Conservation (phyloP, 1,140 invertebrate genomes). For the Nasonia longicornis region DNA sequence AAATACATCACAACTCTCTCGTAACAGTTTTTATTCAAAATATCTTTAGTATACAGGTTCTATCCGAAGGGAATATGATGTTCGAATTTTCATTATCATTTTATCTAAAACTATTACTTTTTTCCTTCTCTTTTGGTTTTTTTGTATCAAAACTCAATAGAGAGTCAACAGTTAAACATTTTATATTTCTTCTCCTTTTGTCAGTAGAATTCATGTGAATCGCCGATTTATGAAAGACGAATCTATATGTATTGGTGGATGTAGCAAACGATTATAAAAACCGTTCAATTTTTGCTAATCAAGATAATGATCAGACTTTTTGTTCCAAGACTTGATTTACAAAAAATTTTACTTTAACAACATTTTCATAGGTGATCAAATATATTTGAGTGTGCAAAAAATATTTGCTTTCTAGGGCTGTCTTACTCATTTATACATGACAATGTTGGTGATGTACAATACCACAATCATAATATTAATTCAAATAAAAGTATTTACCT, state of each 20-base stretch:
- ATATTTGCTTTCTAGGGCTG: conserved; percentile 28
- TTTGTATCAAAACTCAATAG: conserved; percentile 29
- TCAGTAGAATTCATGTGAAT: conserved; percentile 2
- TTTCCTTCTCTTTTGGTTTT: conserved; percentile 20
- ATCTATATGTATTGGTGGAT: conserved; percentile 8
- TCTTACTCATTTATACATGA: conserved; percentile 17
- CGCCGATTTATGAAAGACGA: background rate
- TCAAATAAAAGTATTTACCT: conserved; percentile 34
- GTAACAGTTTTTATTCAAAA: conserved; percentile 49
- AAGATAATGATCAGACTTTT: conserved; percentile 39
- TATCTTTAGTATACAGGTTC: conserved; percentile 39
- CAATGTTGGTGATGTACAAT: conserved; percentile 18
- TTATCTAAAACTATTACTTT: conserved; percentile 31
- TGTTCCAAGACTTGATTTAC: background rate
- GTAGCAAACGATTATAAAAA: conserved; percentile 25
- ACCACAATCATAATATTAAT: conserved; percentile 24
- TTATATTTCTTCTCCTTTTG: conserved; percentile 4
- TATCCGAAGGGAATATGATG: conserved; percentile 26
- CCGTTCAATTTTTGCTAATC: conserved; percentile 1
- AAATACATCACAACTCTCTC: conserved; percentile 45
- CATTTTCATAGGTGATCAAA: background rate
- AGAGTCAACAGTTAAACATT: conserved; percentile 19
- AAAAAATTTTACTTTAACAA: conserved; percentile 28
- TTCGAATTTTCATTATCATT: conserved; percentile 15
- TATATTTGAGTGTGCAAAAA: conserved; percentile 15